Evolutionary conservation across 2,797 vertebrate genomes (phyloP), one percentile per base, ranked within the genome.

Genomic region (Smutsia temminckii): DNA sequence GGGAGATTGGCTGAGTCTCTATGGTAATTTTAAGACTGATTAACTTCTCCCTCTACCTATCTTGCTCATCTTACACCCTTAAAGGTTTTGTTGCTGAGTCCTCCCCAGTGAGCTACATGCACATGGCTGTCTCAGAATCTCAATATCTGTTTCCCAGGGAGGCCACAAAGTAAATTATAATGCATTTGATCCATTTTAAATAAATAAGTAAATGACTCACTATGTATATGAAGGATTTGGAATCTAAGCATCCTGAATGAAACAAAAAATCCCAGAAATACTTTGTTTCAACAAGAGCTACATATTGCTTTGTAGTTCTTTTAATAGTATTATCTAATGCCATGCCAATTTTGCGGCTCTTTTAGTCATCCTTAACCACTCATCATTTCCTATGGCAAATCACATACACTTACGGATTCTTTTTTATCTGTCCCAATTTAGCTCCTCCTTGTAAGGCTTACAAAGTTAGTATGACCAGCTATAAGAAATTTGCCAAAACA

Each of bases 301-400:
- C 40, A 40, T 40, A 40, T 40, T 91, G 84, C 18, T 80, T 64
- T 74, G 5, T 27, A 89, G 37, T 95, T 95, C 94, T 95, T 95
- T 94, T 94, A 89, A 86, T 59, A 64, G 66, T 85, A 89, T 93
- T 85, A 49, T 85, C 27, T 96, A 94, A 95, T 80, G 13, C 18
- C 68, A 4, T 94, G 53, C 37, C 64, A 69, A 46, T 69, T 89
- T 86, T 59, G 29, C 84, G 75, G 61, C 55, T 95, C 25, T 95
- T 97, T 97, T 88, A 91, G 79, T 91, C 59, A 95, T 71, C 14
- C 8, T 57, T 80, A 61, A 63, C 21, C 68, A 83, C 46, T 34
- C 21, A 74, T 93, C 51, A 96, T 81, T 94, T 97, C 69, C 92
- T 87, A 59, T 57, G 34, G 77, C 29, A 95, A 93, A 87, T 92